These are phyloP conservation scores for Poecile atricapillus DNA, from an alignment of 2,113 vertebrate genomes.

Conservation along the genomic window DNA sequence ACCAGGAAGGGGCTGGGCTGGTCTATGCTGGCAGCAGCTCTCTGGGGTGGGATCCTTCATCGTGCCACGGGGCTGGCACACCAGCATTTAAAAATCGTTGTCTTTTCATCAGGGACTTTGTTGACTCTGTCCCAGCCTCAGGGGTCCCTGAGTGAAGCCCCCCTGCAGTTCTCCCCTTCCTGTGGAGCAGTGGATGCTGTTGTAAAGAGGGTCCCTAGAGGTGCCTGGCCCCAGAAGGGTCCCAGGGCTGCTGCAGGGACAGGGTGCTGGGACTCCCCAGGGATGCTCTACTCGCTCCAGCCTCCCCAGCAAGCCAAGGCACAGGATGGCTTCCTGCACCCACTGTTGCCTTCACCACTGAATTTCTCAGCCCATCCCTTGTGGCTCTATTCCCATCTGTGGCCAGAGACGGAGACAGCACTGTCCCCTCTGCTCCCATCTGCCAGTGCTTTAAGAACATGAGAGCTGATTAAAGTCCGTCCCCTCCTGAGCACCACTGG, in stretches of 20 bases:
- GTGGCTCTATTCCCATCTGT: neutral
- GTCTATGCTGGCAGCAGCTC: neutral
- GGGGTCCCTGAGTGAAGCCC: neutral
- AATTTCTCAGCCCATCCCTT: neutral
- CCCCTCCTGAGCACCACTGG: neutral
- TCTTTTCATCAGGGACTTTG: neutral
- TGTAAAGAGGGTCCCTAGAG: fast-evolving
- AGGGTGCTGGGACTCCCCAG: neutral
- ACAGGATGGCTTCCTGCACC: neutral
- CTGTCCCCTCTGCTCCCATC: neutral
- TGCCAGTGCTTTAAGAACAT: neutral
- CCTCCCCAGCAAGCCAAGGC: fast-evolving
- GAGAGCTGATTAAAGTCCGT: constrained; percentile 50
- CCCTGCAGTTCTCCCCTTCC: neutral
- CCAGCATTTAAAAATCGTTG: neutral
- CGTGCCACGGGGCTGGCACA: fast-evolving
- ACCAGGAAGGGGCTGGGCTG: fast-evolving
- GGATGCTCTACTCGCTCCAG: neutral
- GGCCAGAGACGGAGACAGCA: neutral
- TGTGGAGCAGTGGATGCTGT: neutral
- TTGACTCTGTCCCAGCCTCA: neutral
- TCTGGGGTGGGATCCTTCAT: neutral
- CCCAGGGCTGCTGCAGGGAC: neutral
- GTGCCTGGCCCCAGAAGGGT: neutral
- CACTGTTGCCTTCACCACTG: fast-evolving